A percentile compares a stretch with the other conserved stretches of the same genome.
Conservation (phyloP, 2,113 vertebrate species). For the Argyrosomus japonicus region DNA sequence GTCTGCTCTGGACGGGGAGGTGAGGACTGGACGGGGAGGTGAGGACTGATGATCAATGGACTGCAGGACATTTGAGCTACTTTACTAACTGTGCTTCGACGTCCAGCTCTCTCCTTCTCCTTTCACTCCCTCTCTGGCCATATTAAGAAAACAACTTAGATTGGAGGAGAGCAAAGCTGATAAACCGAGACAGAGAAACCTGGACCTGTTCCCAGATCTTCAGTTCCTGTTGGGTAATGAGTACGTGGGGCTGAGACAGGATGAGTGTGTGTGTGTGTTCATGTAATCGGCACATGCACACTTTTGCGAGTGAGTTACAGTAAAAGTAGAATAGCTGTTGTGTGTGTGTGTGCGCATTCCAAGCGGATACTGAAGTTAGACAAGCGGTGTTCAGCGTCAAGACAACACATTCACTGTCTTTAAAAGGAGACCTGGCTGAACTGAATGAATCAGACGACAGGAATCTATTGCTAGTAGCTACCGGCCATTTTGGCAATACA, state of each 20-base stretch:
- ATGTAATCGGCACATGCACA: slow-evolving; percentile 35
- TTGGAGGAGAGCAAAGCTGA: slow-evolving; percentile 36
- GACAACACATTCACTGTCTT: slow-evolving; percentile 59
- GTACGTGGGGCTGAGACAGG: slow-evolving; percentile 22
- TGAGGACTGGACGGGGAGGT: slow-evolving; percentile 9
- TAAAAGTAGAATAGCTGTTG: not conserved
- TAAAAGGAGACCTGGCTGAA: slow-evolving; percentile 72
- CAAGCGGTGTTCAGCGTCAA: slow-evolving; percentile 11
- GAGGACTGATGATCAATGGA: slow-evolving; percentile 23
- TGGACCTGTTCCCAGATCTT: slow-evolving; percentile 61
- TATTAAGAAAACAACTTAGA: slow-evolving; percentile 70
- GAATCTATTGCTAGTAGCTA: slow-evolving; percentile 56
- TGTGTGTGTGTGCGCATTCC: not conserved
- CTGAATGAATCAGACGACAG: slow-evolving; percentile 59
- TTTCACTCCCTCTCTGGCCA: slow-evolving; percentile 55
- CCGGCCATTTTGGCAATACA: slow-evolving; percentile 39
- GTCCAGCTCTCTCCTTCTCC: slow-evolving; percentile 9
- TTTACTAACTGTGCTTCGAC: slow-evolving; percentile 13
- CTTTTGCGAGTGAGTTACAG: slow-evolving; percentile 12
- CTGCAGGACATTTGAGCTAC: slow-evolving; percentile 8
- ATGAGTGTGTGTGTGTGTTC: slow-evolving; percentile 14
- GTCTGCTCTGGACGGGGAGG: slow-evolving; percentile 24
- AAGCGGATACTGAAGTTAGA: slow-evolving; percentile 29
- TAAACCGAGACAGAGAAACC: slow-evolving; percentile 14
- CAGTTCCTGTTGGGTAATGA: slow-evolving; percentile 70